phyloP scores from a whole-genome alignment of 2,888 invertebrate species.

The Lochmaea capreae region DNA sequence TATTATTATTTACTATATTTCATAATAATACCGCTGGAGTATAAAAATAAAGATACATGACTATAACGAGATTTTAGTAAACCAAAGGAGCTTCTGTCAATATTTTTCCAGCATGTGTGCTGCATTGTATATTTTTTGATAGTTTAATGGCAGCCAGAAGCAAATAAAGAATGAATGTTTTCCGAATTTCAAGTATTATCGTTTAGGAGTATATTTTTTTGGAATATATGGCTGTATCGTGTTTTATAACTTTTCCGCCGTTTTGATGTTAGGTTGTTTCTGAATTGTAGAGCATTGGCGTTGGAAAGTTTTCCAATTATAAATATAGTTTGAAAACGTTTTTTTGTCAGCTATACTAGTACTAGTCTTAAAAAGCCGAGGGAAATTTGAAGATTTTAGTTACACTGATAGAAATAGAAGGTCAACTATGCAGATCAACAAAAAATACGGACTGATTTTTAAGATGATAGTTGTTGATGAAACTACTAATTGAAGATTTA shows the following conservation, averaged over 20 bases:
- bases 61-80: not conserved
- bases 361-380: no score
- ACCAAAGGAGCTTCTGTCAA: not conserved
- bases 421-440: no score
- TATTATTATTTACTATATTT: no score
- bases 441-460: no score
- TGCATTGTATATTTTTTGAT: constrained; percentile 13
- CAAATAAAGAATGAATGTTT: constrained; percentile 36
- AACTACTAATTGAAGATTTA: no score
- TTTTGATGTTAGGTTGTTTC: constrained; percentile 33
- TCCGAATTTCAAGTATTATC: constrained; percentile 37
- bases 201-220: constrained; percentile 38
- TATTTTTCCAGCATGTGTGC: constrained; percentile 8
- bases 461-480: no score
- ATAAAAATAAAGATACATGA: not conserved
- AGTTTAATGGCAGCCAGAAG: constrained; percentile 12
- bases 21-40: no score
- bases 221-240: constrained; percentile 35
- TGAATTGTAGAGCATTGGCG: constrained; percentile 11
- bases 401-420: no score
- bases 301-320: not conserved
- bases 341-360: no score
- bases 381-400: no score
- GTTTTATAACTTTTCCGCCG: constrained; percentile 37
- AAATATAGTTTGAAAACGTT: not conserved